phyloP scores from a whole-genome alignment of 2,888 invertebrate species.

The Euplagia quadripunctaria region DNA sequence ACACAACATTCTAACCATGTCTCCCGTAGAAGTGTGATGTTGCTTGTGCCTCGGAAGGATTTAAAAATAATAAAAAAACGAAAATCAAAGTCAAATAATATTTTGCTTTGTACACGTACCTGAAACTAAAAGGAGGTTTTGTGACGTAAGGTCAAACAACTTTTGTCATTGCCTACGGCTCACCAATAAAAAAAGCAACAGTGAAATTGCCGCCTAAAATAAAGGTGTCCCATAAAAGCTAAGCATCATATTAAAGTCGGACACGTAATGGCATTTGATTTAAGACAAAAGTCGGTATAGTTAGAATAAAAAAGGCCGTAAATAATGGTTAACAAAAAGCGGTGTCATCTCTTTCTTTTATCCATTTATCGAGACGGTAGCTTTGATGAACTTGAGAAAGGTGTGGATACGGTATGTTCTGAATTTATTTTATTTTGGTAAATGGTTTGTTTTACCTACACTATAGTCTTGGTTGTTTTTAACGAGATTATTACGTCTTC shows the following conservation, averaged over 20 bases:
- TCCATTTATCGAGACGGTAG: slow-evolving; percentile 71
- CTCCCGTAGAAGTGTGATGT: neutral
- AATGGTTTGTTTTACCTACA: neutral
- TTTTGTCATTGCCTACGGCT: neutral
- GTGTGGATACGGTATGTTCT: slow-evolving; percentile 59
- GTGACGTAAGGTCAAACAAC: neutral
- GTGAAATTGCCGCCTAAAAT: slow-evolving; percentile 30
- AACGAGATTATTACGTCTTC: neutral
- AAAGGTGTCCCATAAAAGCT: slow-evolving; percentile 35
- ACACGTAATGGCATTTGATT: slow-evolving; percentile 70
- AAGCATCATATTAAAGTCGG: slow-evolving; percentile 60
- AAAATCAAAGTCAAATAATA: neutral
- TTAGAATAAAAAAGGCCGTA: slow-evolving; percentile 80
- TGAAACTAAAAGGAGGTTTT: neutral
- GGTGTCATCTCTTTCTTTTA: slow-evolving; percentile 84
- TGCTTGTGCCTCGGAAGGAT: neutral
- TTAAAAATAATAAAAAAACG: neutral
- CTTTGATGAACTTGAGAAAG: slow-evolving; percentile 61
- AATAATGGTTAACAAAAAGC: slow-evolving; percentile 86
- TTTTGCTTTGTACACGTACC: too few relatives aligned
- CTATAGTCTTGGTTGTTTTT: neutral
- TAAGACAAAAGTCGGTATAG: slow-evolving; percentile 76
- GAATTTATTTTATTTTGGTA: slow-evolving; percentile 7
- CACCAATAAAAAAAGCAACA: slow-evolving; percentile 16
- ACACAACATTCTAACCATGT: neutral